Percentiles rank a stretch among this genome's conserved stretches.
Conservation (phyloP, 2,113 vertebrate genomes). For the Miniopterus natalensis region DNA sequence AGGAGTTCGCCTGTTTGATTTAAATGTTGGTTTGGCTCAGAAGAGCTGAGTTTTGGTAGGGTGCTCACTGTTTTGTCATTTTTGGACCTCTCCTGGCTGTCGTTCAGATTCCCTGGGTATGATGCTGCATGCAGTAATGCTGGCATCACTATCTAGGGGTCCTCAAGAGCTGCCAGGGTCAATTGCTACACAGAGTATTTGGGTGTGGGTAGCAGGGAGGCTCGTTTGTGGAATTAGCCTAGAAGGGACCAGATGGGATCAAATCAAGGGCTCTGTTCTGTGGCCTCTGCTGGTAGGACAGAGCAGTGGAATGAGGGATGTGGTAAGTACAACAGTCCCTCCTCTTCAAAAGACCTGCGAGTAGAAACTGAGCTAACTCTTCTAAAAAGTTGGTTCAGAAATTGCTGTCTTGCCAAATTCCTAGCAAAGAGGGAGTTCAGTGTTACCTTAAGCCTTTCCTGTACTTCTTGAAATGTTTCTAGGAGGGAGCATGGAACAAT, state of each 20-base stretch:
- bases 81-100: background rate
- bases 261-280: background rate
- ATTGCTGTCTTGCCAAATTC: constrained; percentile 42
- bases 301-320: background rate
- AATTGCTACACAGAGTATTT: background rate
- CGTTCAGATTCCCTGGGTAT: background rate
- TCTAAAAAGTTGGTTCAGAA: constrained; percentile 43
- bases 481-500: background rate
- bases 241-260: background rate
- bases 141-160: no score
- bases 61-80: background rate
- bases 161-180: background rate
- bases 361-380: background rate
- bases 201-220: background rate
- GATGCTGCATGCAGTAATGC: background rate
- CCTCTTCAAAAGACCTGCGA: background rate
- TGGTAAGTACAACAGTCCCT: background rate
- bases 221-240: background rate
- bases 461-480: constrained; percentile 62
- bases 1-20: background rate
- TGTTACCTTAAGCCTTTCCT: constrained; percentile 61
- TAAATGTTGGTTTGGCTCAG: background rate
- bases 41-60: background rate
- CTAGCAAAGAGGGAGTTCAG: background rate
- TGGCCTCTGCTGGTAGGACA: background rate